These are phyloP conservation scores for Ennomos erosarius DNA, from an alignment of 2,888 invertebrate species.

Conservation along the genomic window DNA sequence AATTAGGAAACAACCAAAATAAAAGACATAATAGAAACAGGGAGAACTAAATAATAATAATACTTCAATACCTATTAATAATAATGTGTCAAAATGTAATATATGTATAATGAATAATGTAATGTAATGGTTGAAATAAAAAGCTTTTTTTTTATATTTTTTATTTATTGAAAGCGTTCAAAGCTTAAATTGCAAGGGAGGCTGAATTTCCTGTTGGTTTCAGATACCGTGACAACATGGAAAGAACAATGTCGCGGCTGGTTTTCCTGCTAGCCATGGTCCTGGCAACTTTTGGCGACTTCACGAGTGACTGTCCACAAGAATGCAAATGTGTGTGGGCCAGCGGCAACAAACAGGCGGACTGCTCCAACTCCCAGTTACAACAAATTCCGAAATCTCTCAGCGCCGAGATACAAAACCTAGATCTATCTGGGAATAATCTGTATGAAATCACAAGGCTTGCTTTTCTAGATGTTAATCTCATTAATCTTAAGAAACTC, in stretches of 20 bases:
- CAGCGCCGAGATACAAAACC: slow-evolving; percentile 89
- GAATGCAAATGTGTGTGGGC: slow-evolving; percentile 94
- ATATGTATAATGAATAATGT: no score
- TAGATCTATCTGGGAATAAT: slow-evolving; percentile 90
- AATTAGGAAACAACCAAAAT: no score
- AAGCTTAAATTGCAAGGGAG: no score
- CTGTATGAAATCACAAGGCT: slow-evolving; percentile 87
- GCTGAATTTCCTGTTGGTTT: slow-evolving; percentile 56
- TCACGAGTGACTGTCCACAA: slow-evolving; percentile 86
- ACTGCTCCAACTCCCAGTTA: slow-evolving; percentile 89
- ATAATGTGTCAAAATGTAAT: no score
- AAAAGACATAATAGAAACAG: no score
- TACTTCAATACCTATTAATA: no score
- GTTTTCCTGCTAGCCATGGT: slow-evolving; percentile 58
- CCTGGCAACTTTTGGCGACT: slow-evolving; percentile 70
- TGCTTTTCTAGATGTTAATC: slow-evolving; percentile 88
- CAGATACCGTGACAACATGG: slow-evolving; percentile 70
- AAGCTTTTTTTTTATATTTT: no score
- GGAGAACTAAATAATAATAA: no score
- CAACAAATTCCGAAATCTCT: slow-evolving; percentile 89
- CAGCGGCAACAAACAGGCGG: slow-evolving; percentile 93
- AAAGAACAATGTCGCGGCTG: slow-evolving; percentile 53
- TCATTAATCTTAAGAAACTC: slow-evolving; percentile 93
- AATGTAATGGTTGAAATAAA: no score
- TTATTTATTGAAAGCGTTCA: no score